Base-by-base conservation (phyloP, 2,113 vertebrate species). In the Corythornis vintsioides region DNA sequence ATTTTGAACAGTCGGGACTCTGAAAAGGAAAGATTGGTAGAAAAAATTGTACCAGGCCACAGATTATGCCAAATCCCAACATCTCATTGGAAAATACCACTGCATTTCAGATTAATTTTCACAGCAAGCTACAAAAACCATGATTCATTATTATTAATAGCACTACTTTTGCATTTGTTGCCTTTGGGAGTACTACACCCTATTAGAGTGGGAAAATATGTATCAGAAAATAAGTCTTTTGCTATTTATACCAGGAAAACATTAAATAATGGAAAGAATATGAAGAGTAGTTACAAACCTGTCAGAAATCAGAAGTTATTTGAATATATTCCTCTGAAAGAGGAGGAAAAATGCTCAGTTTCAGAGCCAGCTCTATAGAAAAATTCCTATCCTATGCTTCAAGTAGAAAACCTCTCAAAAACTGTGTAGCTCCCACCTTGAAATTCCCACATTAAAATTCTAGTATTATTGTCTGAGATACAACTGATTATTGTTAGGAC, bases 1-100 rank as follows among this genome's bases (percentile, higher is more conserved):
- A 80, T 33, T 65, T 52, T 83, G 60, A 94, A 83, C 8, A 87
- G 53, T 76, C 91, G 94, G 56, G 21, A 64, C 61, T 94, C 66
- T 81, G 75, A 94, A 66, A 59, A 86, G 24, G 40, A 88, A 63
- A 92, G 69, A 56, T 21, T 0, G 16, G 29, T 61, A 59, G 26
- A 66, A 87, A 84, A 79, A 50, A 15, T 21, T 83, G 17, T 77
- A 43, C 52, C 40, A 90, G 65, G n/a, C 16, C 16, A 13, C 28
- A 52, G 61, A 88, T 73, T 83, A 29, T 0, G 0, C 13, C 43
- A 57, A 48, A 25, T 29, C 29, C 10, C 28, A 73, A 13, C 31
- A 74, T 1, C 3, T 13, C 16, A 77, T 75, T 86, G 28, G 50
- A 90, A 80, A 67, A 40, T 71, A 72, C 12, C 14, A 8, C 16